A percentile compares a stretch with the other conserved stretches of the same genome.
These are phyloP conservation scores for Lepisosteus oculatus DNA, from an alignment of 2,113 vertebrate species.

Conservation along the genomic window DNA sequence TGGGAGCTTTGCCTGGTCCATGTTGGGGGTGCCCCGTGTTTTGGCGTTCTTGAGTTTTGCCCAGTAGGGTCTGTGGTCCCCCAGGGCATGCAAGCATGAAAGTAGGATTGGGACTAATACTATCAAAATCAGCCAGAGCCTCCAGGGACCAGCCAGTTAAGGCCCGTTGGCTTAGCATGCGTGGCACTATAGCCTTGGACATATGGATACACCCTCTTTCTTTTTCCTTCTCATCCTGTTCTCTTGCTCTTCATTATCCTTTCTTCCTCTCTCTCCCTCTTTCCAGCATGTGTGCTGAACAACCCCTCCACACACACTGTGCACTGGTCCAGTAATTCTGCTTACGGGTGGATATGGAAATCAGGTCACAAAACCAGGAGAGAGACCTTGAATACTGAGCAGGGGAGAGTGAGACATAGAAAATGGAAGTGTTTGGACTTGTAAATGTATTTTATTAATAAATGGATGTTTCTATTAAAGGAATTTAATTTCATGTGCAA, in stretches of 20 bases:
- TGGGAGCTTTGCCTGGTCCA: neutral
- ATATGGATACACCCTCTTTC: neutral
- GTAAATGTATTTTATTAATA: neutral
- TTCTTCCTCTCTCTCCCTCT: neutral
- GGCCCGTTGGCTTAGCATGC: no score
- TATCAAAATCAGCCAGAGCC: constrained; percentile 1
- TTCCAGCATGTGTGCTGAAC: neutral
- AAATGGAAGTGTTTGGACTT: neutral
- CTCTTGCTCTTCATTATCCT: neutral
- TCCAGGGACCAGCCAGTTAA: neutral
- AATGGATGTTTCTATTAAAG: neutral
- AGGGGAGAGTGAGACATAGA: neutral
- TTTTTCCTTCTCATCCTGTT: neutral
- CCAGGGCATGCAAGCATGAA: neutral
- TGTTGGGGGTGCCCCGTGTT: neutral
- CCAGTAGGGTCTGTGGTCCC: neutral
- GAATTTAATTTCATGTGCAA: neutral
- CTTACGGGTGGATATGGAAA: constrained; percentile 20
- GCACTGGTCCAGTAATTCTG: constrained; percentile 12
- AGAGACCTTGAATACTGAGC: constrained; percentile 3
- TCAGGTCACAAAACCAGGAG: constrained; percentile 4
- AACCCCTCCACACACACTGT: neutral
- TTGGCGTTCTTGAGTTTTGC: neutral
- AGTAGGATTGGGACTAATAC: constrained; percentile 2
- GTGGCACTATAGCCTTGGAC: no score